Evolutionary conservation across 2,113 vertebrate genomes (phyloP), one percentile per base, ranked within the genome.

Genomic region (Nettapus auritus): DNA sequence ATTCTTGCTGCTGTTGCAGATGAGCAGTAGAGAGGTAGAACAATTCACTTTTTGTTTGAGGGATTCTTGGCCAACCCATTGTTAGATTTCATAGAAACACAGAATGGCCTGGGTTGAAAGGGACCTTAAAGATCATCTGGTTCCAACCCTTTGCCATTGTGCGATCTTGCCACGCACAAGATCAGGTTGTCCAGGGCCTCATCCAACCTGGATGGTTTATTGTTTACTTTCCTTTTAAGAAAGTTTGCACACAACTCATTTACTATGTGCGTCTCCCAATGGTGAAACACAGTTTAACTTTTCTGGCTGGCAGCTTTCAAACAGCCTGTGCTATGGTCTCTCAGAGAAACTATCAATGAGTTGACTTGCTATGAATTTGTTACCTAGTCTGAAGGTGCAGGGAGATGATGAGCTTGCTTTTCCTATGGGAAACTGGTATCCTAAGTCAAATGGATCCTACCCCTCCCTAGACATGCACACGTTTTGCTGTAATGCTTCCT

Each of bases 381-480:
- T 91, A 68, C 74, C 69, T 86, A 75, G 86, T 60, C 64, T 92
- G 76, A 92, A 82, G 89, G 46, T 38, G 85, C 80, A 80, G 64
- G 33, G 77, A 68, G 50, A 55, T 64, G 31, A 77, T 82, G 53
- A 40, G 34, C 75, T 82, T 73, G 22, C 25, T 84, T 89, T 85
- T 82, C 84, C 42, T 74, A 11, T 50, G 63, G 76, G 71, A 91
- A 91, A 57, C 57, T 13, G 29, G 6, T 59, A 11, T 94, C 44
- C 53, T 69, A 46, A 82, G 82, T 52, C 57, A 78, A 79, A 62
- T 9, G 57, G 50, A 36, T 52, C 75, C 44, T 86, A 13, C 44
- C 8, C 12, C 34, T 86, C 68, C 31, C 34, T 71, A 62, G 87
- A 57, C 14, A 26, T 25, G 82, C 21, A 38, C 17, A 15, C 75